Conservation (phyloP, 53 echinoderm and acorn worm genomes). For the Astropecten irregularis region DNA sequence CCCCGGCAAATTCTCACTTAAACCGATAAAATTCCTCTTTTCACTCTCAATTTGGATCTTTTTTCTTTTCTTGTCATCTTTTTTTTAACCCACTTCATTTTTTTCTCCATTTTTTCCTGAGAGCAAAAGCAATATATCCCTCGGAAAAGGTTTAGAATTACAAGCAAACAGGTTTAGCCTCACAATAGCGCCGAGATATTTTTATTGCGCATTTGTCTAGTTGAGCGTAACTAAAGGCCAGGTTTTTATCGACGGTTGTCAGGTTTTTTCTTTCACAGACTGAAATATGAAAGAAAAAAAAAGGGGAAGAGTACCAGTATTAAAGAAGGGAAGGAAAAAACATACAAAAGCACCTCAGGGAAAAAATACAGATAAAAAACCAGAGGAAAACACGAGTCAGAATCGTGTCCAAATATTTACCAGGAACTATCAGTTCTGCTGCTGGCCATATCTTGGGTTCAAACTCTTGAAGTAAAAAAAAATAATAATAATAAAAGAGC, state of each 20-base stretch:
- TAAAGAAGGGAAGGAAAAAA: no score
- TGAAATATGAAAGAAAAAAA: no score
- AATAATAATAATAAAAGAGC: no score
- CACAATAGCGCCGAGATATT: background rate
- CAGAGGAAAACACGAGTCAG: background rate
- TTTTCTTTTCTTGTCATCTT: no score
- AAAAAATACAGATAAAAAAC: background rate
- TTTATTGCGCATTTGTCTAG: constrained; percentile 17
- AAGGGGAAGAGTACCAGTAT: no score
- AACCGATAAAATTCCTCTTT: background rate
- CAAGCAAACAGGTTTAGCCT: no score
- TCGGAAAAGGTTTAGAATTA: no score
- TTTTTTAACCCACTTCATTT: no score
- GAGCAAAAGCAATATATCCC: no score
- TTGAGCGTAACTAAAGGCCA: background rate
- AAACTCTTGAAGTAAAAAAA: background rate
- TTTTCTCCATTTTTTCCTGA: no score
- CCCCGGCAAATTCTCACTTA: no score
- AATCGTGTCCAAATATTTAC: constrained; percentile 52
- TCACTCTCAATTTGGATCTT: background rate
- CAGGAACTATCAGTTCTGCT: constrained; percentile 8
- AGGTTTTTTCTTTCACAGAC: background rate
- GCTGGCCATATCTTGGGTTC: background rate
- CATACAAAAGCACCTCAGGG: background rate
- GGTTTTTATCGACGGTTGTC: background rate